Base-by-base conservation (phyloP, 2,113 vertebrate genomes). In the Stigmatopora argus region DNA sequence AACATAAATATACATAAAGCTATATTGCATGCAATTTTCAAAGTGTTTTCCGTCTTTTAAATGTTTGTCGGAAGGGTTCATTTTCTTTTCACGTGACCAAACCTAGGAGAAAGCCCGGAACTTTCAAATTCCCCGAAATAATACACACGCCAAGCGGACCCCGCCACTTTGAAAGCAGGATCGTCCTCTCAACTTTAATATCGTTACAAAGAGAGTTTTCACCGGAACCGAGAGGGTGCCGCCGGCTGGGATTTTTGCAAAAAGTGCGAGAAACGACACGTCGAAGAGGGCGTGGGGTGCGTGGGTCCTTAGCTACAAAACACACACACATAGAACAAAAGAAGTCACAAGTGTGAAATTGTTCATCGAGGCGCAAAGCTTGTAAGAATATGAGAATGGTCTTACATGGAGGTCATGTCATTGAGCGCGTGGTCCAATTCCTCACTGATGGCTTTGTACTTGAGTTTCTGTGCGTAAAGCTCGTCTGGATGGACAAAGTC, bases 351-450 rank as follows among this genome's bases (percentile, higher is more conserved):
- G 38, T 41, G 38, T 41, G 7, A 21, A 21, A 8, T 19, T 41
- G 51, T 23, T 19, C 51, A 14, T 23, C 3, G 23, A 12, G n/a
- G 18, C 9, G 14, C 15, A 35, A 7, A 19, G 1, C 26, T 31
- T 31, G 7, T 11, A 5, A 59, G 6, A 18, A 41, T 41, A 19
- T 41, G n/a, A 75, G 90, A 94, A 7, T 26, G 15, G 23, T 15
- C 93, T 97, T 94, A 98, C 95, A 98, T 98, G 85, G 96, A 96
- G 71, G 96, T 98, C 95, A 98, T 98, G 93, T 98, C 96, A 91
- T 97, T 98, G 85, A 98, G 93, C 83, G 96, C 95, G 87, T 97
- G 96, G 92, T 98, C 96, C 92, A 98, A 87, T 81, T 98, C 96
- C 91, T 98, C 96, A 82, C 96, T 98, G 93, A 98, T 96, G 86